phyloP scores from a whole-genome alignment of 2,888 invertebrate species.

The Patella ulyssiponensis region DNA sequence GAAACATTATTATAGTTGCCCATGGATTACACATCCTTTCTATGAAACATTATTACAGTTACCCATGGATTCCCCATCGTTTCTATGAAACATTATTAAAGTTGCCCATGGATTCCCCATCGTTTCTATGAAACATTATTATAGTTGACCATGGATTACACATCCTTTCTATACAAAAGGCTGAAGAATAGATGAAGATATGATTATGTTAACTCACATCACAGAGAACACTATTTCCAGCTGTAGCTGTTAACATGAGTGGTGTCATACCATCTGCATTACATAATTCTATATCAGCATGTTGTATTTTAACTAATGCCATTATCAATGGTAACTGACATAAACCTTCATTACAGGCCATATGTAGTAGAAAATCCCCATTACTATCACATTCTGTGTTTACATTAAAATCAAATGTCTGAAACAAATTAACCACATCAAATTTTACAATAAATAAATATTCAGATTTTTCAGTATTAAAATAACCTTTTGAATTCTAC shows the following conservation, averaged over 20 bases:
- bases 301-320: constrained; percentile 56
- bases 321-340: constrained; percentile 57
- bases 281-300: constrained; percentile 60
- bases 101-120: too few relatives aligned
- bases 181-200: neutral
- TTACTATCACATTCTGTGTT: constrained; percentile 60
- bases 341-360: constrained; percentile 58
- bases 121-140: neutral
- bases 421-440: constrained; percentile 26
- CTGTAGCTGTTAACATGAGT: constrained; percentile 60
- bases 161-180: too few relatives aligned
- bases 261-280: constrained; percentile 62
- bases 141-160: neutral
- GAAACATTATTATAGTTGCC: too few relatives aligned
- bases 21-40: too few relatives aligned
- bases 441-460: too few relatives aligned
- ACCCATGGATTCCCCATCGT: too few relatives aligned
- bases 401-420: constrained; percentile 64
- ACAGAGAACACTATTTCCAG: constrained; percentile 59
- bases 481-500: too few relatives aligned
- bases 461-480: too few relatives aligned
- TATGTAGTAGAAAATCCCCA: constrained; percentile 63
- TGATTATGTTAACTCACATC: constrained; percentile 55
- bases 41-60: neutral
- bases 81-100: too few relatives aligned